These are phyloP conservation scores for Periophthalmus modestus DNA, from an alignment of 2,113 vertebrate genomes.

Conservation along the genomic window DNA sequence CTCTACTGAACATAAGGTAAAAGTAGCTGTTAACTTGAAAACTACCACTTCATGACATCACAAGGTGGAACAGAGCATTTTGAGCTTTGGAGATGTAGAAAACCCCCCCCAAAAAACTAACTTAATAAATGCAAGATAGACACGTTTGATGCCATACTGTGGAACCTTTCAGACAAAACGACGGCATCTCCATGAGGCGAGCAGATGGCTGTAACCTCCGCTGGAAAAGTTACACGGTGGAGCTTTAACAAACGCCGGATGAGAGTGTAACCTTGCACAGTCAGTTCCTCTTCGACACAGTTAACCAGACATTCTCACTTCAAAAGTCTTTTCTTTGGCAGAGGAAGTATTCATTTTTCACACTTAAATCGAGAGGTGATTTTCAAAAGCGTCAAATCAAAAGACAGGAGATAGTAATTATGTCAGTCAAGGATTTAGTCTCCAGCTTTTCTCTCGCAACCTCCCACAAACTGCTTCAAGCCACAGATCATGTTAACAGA, in stretches of 20 bases:
- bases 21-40: no score
- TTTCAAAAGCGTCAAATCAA: constrained; percentile 22
- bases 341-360: constrained; percentile 13
- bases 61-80: no score
- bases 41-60: no score
- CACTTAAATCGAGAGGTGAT: constrained; percentile 8
- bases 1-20: no score
- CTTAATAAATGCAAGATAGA: no score
- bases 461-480: neutral
- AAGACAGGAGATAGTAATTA: constrained; percentile 20
- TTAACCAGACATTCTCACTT: constrained; percentile 31
- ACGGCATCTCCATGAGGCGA: no score
- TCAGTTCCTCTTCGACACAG: constrained; percentile 31
- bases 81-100: no score
- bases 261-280: constrained; percentile 23
- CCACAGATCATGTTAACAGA: neutral
- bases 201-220: no score
- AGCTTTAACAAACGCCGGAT: neutral
- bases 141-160: no score
- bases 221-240: no score
- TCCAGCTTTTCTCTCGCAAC: neutral
- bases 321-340: constrained; percentile 28
- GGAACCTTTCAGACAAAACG: no score
- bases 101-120: no score
- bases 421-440: constrained; percentile 6